These are phyloP conservation scores for Epizoanthus illoricatus DNA, from an alignment of 92 coral and sea anemone species.

Conservation along the genomic window DNA sequence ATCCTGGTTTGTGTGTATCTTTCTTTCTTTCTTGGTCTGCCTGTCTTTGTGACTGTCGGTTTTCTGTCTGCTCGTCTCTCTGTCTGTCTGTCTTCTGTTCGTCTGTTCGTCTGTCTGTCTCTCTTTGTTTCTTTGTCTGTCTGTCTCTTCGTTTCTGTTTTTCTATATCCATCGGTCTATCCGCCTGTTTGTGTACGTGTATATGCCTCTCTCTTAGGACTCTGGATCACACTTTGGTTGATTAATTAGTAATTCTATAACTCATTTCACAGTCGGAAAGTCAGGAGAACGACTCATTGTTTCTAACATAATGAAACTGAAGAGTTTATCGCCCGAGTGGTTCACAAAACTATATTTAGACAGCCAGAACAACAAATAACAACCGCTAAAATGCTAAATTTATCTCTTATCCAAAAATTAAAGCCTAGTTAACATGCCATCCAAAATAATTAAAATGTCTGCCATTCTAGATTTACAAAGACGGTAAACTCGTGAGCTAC, in stretches of 20 bases:
- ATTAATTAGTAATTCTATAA: too few species aligned
- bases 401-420: not conserved
- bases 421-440: not conserved
- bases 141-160: not conserved
- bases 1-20: not conserved
- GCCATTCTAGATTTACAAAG: conserved; percentile 74
- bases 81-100: too few species aligned
- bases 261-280: not conserved
- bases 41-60: not conserved
- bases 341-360: not conserved
- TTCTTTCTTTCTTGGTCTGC: not conserved
- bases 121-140: not conserved
- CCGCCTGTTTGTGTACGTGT: not conserved
- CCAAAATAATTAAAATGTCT: not conserved
- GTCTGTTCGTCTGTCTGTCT: too few species aligned
- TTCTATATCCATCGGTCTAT: not conserved
- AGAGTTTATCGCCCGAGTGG: not conserved
- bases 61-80: too few species aligned
- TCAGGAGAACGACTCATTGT: not conserved
- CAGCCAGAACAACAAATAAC: not conserved
- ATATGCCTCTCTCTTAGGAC: not conserved
- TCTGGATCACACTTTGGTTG: too few species aligned
- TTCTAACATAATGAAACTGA: not conserved
- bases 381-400: too few species aligned
- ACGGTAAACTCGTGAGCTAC: conserved; percentile 72